phyloP scores from a whole-genome alignment of 2,888 invertebrate species.

The Selenia dentaria region DNA sequence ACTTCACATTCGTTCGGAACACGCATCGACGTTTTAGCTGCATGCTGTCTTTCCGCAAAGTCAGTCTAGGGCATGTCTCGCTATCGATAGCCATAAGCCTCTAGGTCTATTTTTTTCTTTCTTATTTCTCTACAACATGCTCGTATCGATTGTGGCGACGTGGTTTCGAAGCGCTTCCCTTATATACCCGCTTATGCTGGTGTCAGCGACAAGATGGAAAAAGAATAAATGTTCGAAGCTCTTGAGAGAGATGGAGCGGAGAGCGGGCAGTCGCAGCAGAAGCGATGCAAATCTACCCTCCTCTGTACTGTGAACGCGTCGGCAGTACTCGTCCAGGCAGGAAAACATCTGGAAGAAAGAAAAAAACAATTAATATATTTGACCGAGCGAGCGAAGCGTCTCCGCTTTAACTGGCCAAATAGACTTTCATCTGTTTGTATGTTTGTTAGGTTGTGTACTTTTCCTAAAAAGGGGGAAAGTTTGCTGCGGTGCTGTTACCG shows the following conservation, averaged over 20 bases:
- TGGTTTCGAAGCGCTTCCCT: conserved; percentile 90
- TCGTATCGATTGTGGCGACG: conserved; percentile 78
- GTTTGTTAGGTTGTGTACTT: no score
- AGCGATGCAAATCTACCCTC: conserved; percentile 98
- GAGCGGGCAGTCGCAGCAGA: conserved; percentile 93
- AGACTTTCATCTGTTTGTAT: no score
- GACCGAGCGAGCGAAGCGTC: no score
- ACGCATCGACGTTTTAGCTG: conserved; percentile 4
- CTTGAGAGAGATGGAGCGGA: conserved; percentile 96
- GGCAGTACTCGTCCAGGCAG: conserved; percentile 97
- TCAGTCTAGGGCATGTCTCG: background rate
- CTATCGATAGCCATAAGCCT: background rate
- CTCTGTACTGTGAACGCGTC: conserved; percentile 94
- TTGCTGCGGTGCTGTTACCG: no score
- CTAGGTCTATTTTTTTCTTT: conserved; percentile 41
- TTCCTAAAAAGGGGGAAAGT: no score
- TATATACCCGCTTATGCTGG: conserved; percentile 93
- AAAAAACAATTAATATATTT: background rate
- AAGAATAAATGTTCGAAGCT: conserved; percentile 98
- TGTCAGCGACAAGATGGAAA: conserved; percentile 95
- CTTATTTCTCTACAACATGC: conserved; percentile 54
- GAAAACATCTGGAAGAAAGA: conserved; percentile 88
- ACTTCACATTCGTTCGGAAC: conserved; percentile 3
- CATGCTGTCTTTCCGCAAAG: background rate
- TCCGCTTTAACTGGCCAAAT: no score